Conservation (phyloP, 1,140 invertebrate species). For the Euwallacea similis region DNA sequence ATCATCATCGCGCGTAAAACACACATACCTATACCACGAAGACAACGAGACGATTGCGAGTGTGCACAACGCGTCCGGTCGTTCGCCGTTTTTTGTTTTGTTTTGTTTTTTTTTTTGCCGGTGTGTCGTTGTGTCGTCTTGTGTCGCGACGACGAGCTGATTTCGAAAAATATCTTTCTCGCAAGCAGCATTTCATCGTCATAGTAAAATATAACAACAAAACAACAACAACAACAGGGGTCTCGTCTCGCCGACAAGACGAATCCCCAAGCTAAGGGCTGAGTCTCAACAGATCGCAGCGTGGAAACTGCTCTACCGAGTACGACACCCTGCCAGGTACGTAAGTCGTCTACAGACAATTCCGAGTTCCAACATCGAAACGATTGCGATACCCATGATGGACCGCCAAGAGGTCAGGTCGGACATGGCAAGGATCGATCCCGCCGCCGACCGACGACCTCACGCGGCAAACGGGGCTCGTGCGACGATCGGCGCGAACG, state of each 20-base stretch:
- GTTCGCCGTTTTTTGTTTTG: too few species aligned
- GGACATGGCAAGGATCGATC: slow-evolving; percentile 38
- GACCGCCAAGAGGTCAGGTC: slow-evolving; percentile 29
- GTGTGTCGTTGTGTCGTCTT: too few species aligned
- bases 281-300: slow-evolving; percentile 57
- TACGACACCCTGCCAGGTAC: slow-evolving; percentile 65
- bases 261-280: slow-evolving; percentile 43
- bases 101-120: too few species aligned
- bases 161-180: too few species aligned
- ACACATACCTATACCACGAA: too few species aligned
- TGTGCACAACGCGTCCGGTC: too few species aligned
- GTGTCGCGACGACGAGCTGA: too few species aligned
- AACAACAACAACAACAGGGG: slow-evolving; percentile 7
- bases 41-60: too few species aligned
- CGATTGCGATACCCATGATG: slow-evolving; percentile 45
- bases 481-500: slow-evolving; percentile 38
- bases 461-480: slow-evolving; percentile 22
- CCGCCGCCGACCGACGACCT: slow-evolving; percentile 28
- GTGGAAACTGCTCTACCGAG: slow-evolving; percentile 63
- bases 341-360: slow-evolving; percentile 65
- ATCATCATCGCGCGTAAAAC: too few species aligned
- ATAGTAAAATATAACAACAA: too few species aligned
- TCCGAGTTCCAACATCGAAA: slow-evolving; percentile 64
- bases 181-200: not conserved
- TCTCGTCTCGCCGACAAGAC: slow-evolving; percentile 42